Base-by-base conservation (phyloP, 2,888 invertebrate species). In the Eugnorisma glareosa region DNA sequence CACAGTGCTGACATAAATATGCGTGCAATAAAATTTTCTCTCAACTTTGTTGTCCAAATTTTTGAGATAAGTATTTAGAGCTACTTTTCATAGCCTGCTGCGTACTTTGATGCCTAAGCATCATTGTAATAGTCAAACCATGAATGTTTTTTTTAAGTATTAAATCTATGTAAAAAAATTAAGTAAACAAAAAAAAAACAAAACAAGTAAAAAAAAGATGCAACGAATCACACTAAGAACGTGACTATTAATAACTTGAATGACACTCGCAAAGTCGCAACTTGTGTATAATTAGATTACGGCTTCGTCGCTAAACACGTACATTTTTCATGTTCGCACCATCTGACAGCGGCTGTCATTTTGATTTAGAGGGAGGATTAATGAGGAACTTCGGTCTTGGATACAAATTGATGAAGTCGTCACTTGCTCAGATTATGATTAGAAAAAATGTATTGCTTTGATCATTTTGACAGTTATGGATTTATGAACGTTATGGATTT, bases 261-360 rank as follows among this genome's bases (percentile, higher is more conserved):
- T 73, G 67, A 77, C 77, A 84, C 48, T 81, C 28, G 64, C 75
- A 43, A 83, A 84, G 24, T 84, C 35, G 70, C 69, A 84, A 84
- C 76, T 83, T 80, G 73, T 73, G 48, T 84, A 13, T 84, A 84
- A 84, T 84, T 84, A 84, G 61, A 84, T 84, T 84, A 84, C 66
- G 57, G 59, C 72, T 73, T 69, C 66, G 37, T 48, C 35, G 78
- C 54, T 82, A 82, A 82, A 84, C 75, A 78, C 67, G 73, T 64
- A 68, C 59, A 71, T 85, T 84, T 84, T 84, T 82, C 81, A 81
- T 77, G 64, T 81, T 77, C 70, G 69, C 77, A 81, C 67, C 67
- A 45, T 64, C 61, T 74, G 77, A 77, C 83, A 83, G 76, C 75
- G 0, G 59, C 75, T 83, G 84, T 80, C 83, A 80, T 67, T 75